Evolutionary conservation across 2,797 vertebrate genomes (phyloP).

Genomic region (Helostoma temminkii): DNA sequence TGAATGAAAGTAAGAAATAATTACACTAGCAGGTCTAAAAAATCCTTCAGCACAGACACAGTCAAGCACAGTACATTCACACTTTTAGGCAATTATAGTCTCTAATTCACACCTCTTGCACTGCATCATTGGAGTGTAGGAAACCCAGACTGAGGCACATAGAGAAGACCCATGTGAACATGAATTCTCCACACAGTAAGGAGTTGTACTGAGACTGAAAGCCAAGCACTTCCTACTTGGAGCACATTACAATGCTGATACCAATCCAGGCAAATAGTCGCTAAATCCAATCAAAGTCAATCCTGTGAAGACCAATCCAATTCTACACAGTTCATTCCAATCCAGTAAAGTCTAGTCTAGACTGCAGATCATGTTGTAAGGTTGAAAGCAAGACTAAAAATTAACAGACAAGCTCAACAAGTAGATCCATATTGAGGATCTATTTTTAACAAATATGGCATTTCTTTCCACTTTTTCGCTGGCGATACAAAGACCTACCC

Average conservation of each 20-base stretch:
- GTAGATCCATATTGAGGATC: too few relatives aligned
- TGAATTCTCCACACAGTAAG: background rate
- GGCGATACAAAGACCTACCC: too few relatives aligned
- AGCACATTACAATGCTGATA: slow-evolving; percentile 1
- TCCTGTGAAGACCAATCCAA: slow-evolving; percentile 17
- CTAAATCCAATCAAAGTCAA: slow-evolving; percentile 36
- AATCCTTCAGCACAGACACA: too few relatives aligned
- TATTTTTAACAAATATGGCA: too few relatives aligned
- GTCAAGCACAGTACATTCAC: background rate
- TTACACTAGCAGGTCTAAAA: background rate
- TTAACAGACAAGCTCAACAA: background rate
- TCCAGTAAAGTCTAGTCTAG: slow-evolving; percentile 4
- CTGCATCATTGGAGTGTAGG: background rate
- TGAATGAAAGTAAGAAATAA: too few relatives aligned
- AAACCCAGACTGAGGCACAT: background rate
- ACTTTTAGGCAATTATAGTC: background rate
- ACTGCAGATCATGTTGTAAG: slow-evolving; percentile 6
- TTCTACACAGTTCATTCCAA: slow-evolving; percentile 17
- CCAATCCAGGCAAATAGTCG: background rate
- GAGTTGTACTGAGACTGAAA: background rate
- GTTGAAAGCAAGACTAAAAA: background rate
- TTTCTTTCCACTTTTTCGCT: too few relatives aligned
- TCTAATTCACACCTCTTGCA: slow-evolving; percentile 4
- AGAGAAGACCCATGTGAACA: background rate
- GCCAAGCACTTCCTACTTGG: slow-evolving; percentile 4